phyloP scores from a whole-genome alignment of 2,888 invertebrate species.

The Polietes domitor region DNA sequence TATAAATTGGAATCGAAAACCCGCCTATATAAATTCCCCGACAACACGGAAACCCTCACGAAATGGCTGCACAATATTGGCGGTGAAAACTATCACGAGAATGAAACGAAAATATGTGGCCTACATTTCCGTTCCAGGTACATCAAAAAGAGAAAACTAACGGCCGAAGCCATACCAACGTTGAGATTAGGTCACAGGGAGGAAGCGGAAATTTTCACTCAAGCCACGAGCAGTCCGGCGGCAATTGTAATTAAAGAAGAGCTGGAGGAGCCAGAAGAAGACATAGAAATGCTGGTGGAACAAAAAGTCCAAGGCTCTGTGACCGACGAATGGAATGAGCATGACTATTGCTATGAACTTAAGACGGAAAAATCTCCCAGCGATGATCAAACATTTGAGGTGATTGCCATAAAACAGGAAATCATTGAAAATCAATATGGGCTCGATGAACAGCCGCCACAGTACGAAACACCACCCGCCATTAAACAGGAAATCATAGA shows the following conservation, averaged over 20 bases:
- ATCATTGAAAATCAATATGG: constrained; percentile 36
- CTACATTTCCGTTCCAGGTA: constrained; percentile 57
- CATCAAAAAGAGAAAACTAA: constrained; percentile 38
- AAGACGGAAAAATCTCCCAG: not conserved
- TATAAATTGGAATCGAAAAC: not conserved
- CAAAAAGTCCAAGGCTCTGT: not conserved
- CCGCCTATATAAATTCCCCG: constrained; percentile 65
- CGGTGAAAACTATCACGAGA: constrained; percentile 33
- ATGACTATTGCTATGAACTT: constrained; percentile 24
- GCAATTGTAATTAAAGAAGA: constrained; percentile 19
- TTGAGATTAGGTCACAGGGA: constrained; percentile 50
- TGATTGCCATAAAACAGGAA: constrained; percentile 10
- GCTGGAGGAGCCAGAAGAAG: not conserved
- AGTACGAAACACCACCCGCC: constrained; percentile 30
- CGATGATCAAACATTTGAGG: not conserved
- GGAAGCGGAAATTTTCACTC: constrained; percentile 39
- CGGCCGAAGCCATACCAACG: constrained; percentile 61
- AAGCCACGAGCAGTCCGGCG: not conserved
- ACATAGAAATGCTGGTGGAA: constrained; percentile 45
- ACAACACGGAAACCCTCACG: constrained; percentile 43
- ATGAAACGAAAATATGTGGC: constrained; percentile 57
- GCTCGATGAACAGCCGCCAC: constrained; percentile 45
- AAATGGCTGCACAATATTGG: constrained; percentile 65
- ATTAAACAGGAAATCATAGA: constrained; percentile 38
- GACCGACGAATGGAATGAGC: not conserved